These are phyloP conservation scores for Neolamprologus sp. DNA, from an alignment of 2,113 vertebrate genomes.

Conservation along the genomic window DNA sequence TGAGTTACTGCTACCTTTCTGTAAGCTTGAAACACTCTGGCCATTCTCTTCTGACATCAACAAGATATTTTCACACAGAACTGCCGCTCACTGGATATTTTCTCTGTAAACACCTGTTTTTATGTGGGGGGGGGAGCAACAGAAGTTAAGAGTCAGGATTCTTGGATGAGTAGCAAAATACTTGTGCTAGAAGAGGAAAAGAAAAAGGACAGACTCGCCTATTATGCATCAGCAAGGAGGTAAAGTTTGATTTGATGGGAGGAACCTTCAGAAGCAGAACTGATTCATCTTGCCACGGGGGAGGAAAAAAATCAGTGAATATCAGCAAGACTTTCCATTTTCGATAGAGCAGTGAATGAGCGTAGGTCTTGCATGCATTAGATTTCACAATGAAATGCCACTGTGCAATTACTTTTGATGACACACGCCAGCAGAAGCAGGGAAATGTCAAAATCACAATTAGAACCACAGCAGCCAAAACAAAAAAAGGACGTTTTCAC, in stretches of 20 bases:
- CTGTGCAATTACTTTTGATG: neutral
- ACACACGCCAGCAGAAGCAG: neutral
- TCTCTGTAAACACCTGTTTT: neutral
- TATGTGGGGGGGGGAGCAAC: neutral
- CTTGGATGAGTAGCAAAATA: neutral
- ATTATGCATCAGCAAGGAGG: neutral
- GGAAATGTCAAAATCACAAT: neutral
- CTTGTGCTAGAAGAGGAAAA: neutral
- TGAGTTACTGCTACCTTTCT: neutral
- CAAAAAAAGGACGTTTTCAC: neutral
- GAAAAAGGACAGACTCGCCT: neutral
- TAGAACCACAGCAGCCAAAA: neutral
- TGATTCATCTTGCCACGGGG: neutral
- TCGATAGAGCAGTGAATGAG: neutral
- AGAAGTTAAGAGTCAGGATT: neutral
- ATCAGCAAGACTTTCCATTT: neutral
- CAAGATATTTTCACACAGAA: neutral
- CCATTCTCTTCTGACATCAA: neutral
- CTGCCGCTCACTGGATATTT: neutral
- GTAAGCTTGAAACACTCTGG: neutral
- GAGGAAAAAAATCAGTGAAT: neutral
- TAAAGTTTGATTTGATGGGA: neutral
- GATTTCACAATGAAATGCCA: slow-evolving; percentile 6
- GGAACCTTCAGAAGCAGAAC: neutral
- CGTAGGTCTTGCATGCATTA: neutral